A percentile compares a stretch with the other conserved stretches of the same genome.
Conservation (phyloP, 2,888 invertebrate genomes). For the Lasioglossum oenotherae region DNA sequence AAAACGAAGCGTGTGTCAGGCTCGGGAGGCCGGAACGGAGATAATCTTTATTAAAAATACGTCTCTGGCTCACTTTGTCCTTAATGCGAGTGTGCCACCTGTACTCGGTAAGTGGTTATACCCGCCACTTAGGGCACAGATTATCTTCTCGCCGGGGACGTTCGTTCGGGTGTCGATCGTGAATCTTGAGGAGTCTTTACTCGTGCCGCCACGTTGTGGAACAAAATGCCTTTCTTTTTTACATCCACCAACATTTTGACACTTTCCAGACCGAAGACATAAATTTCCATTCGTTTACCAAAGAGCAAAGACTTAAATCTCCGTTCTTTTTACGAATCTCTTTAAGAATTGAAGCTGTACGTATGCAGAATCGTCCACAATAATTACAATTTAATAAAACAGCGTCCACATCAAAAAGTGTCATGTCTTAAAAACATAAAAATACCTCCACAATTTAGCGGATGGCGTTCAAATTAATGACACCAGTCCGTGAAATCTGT, state of each 20-base stretch:
- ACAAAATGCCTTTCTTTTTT: background rate
- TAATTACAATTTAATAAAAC: too few relatives aligned
- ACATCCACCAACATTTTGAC: background rate
- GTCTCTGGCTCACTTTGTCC: slow-evolving; percentile 63
- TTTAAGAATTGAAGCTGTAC: background rate
- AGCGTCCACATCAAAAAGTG: too few relatives aligned
- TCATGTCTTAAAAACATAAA: too few relatives aligned
- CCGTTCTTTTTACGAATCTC: background rate
- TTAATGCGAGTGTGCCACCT: slow-evolving; percentile 65
- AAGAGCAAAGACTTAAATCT: background rate
- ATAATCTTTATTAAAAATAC: slow-evolving; percentile 59
- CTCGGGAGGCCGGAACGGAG: slow-evolving; percentile 20
- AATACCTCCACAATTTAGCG: slow-evolving; percentile 66
- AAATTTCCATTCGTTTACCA: background rate
- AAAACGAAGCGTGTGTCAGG: background rate
- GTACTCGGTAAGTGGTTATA: slow-evolving; percentile 61
- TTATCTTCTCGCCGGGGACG: slow-evolving; percentile 60
- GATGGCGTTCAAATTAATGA: slow-evolving; percentile 79
- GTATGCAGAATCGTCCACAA: too few relatives aligned
- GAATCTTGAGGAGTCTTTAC: background rate
- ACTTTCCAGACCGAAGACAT: background rate
- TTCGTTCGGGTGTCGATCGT: slow-evolving; percentile 52
- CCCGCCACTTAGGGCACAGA: slow-evolving; percentile 67
- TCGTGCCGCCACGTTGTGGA: background rate
- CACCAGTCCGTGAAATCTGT: slow-evolving; percentile 66